phyloP scores from a whole-genome alignment of 2,113 vertebrate genomes.

The Irena cyanogastra region DNA sequence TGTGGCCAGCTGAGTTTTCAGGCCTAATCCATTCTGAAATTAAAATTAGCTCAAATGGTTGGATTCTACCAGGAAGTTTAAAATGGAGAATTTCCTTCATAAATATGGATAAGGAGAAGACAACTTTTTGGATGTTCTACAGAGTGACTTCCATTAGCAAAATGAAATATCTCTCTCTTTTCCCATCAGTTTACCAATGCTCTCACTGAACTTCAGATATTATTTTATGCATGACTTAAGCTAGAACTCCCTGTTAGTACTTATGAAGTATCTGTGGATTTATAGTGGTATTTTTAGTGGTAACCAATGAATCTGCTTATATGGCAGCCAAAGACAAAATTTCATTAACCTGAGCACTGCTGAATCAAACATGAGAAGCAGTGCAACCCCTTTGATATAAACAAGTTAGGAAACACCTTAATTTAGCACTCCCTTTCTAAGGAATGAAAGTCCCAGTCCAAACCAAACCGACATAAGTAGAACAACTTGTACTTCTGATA shows the following conservation, averaged over 20 bases:
- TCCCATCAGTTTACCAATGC: neutral
- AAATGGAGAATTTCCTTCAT: constrained; percentile 48
- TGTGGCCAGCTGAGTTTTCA: constrained; percentile 19
- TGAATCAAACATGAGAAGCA: neutral
- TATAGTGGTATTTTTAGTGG: neutral
- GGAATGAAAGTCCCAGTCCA: neutral
- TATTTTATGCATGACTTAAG: neutral
- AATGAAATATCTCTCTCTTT: neutral
- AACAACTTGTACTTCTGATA: neutral
- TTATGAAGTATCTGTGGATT: neutral
- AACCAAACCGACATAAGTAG: neutral
- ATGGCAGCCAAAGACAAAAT: neutral
- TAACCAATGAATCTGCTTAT: neutral
- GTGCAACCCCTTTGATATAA: neutral
- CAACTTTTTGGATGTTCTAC: constrained; percentile 33
- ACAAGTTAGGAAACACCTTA: neutral
- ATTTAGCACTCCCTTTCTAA: neutral
- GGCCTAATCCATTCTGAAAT: constrained; percentile 46
- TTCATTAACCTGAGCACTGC: neutral
- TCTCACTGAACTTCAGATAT: neutral
- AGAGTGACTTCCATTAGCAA: neutral
- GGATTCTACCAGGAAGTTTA: constrained; percentile 13
- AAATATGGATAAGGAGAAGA: constrained; percentile 37
- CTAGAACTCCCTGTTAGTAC: neutral
- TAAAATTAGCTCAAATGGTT: constrained; percentile 33